Percentiles rank a stretch among this genome's conserved stretches.
These are phyloP conservation scores for Noctua fimbriata DNA, from an alignment of 2,888 invertebrate species.

Conservation along the genomic window DNA sequence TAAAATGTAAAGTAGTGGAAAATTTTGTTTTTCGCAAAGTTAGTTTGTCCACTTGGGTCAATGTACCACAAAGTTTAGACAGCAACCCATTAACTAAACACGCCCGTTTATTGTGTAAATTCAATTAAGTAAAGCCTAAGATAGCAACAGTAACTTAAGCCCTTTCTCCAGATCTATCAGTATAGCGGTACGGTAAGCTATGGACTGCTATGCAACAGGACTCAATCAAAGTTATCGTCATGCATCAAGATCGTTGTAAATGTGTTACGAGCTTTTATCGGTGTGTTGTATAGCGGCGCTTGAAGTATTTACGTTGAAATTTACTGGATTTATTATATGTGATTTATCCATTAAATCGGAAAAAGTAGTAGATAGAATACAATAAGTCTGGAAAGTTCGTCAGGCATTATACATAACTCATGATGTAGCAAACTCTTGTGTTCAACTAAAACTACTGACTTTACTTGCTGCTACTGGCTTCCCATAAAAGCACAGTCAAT, in stretches of 20 bases:
- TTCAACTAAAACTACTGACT: not conserved
- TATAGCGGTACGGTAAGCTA: slow-evolving; percentile 68
- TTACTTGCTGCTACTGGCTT: not conserved
- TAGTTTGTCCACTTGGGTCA: not conserved
- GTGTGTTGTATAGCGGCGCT: slow-evolving; percentile 55
- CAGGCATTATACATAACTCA: not conserved
- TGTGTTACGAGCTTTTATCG: slow-evolving; percentile 74
- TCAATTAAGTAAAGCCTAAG: slow-evolving; percentile 64
- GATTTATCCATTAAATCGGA: slow-evolving; percentile 16
- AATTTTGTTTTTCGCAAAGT: not conserved
- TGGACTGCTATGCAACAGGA: slow-evolving; percentile 66
- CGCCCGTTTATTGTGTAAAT: slow-evolving; percentile 51
- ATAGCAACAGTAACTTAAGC: slow-evolving; percentile 41
- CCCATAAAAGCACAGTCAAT: slow-evolving; percentile 1
- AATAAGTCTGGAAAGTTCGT: not conserved
- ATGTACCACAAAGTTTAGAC: slow-evolving; percentile 1
- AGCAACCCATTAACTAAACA: slow-evolving; percentile 15
- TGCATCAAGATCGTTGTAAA: slow-evolving; percentile 73
- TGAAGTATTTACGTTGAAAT: slow-evolving; percentile 62
- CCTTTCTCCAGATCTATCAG: slow-evolving; percentile 74
- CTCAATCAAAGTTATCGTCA: slow-evolving; percentile 73
- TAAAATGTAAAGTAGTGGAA: not conserved
- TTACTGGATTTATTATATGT: slow-evolving; percentile 41
- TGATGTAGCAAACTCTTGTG: not conserved
- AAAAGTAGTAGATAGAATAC: slow-evolving; percentile 1